A percentile compares a stretch with the other conserved stretches of the same genome.
These are phyloP conservation scores for Apis florea DNA, from an alignment of 1,140 invertebrate species.

Conservation along the genomic window DNA sequence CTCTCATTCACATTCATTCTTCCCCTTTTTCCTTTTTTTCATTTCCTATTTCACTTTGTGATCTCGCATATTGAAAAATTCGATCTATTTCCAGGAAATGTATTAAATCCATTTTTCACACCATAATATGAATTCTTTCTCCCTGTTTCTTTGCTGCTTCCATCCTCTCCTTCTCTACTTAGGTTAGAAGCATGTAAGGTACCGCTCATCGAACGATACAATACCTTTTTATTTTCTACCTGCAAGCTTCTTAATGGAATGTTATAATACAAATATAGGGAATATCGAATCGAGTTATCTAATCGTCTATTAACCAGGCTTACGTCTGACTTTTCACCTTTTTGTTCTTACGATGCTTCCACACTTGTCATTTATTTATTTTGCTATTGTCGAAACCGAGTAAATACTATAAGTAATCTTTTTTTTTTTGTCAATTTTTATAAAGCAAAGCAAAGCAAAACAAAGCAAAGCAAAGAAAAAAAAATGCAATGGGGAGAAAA, in stretches of 20 bases:
- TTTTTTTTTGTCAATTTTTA: too few species aligned
- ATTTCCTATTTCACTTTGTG: constrained; percentile 14
- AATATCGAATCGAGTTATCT: constrained; percentile 20
- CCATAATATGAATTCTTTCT: neutral
- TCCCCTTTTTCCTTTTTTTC: neutral
- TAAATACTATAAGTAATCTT: neutral
- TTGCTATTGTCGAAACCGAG: neutral
- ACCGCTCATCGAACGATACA: constrained; percentile 23
- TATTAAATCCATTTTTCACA: constrained; percentile 19
- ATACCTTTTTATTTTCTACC: constrained; percentile 10
- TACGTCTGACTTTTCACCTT: neutral
- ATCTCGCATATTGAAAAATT: constrained; percentile 57
- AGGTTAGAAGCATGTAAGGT: neutral
- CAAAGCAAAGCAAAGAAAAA: too few species aligned
- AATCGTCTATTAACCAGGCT: constrained; percentile 4
- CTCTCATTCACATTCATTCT: neutral
- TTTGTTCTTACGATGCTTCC: neutral
- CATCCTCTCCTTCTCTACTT: neutral
- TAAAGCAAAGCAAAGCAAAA: too few species aligned
- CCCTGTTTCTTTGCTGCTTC: neutral
- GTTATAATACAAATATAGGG: constrained; percentile 27
- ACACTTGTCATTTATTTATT: neutral
- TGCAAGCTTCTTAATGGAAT: constrained; percentile 53
- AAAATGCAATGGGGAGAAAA: constrained; percentile 11
- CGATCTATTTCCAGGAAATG: constrained; percentile 21